Percentiles rank a stretch among this genome's conserved stretches.
phyloP scores from a whole-genome alignment of 2,113 vertebrate genomes.

The Butorides virescens region DNA sequence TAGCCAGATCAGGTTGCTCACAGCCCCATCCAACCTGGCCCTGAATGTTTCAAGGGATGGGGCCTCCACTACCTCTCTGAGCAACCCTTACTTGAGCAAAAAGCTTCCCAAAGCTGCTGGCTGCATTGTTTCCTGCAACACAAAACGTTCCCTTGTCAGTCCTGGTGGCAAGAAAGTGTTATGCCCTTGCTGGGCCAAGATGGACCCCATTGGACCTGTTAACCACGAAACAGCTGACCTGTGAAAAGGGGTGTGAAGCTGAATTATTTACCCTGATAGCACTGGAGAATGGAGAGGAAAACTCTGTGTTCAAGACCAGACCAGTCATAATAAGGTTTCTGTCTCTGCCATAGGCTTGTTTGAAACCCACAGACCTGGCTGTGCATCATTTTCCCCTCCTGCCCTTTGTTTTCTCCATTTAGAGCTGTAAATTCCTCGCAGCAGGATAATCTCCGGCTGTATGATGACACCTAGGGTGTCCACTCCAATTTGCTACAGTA shows the following conservation, averaged over 20 bases:
- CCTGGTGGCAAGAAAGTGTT: background rate
- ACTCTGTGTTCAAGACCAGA: background rate
- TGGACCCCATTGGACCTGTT: background rate
- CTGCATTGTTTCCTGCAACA: background rate
- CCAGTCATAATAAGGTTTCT: background rate
- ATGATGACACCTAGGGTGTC: background rate
- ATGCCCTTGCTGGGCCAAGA: background rate
- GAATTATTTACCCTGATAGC: background rate
- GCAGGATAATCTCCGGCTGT: background rate
- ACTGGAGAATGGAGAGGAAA: background rate
- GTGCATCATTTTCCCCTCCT: background rate
- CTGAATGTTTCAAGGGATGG: too few relatives aligned
- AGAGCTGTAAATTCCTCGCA: background rate
- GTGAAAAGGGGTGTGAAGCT: background rate
- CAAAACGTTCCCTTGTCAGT: rapidly evolving
- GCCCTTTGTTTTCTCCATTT: background rate
- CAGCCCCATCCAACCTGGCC: too few relatives aligned
- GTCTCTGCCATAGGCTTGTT: background rate
- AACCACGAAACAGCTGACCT: background rate
- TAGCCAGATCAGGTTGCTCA: too few relatives aligned
- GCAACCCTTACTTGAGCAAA: background rate
- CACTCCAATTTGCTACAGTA: background rate
- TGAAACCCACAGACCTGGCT: rapidly evolving
- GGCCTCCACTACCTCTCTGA: too few relatives aligned
- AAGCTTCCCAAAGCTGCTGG: background rate